A percentile compares a stretch with the other conserved stretches of the same genome.
These are phyloP conservation scores for Cheilosia grossa DNA, from an alignment of 2,888 invertebrate species.

Conservation along the genomic window DNA sequence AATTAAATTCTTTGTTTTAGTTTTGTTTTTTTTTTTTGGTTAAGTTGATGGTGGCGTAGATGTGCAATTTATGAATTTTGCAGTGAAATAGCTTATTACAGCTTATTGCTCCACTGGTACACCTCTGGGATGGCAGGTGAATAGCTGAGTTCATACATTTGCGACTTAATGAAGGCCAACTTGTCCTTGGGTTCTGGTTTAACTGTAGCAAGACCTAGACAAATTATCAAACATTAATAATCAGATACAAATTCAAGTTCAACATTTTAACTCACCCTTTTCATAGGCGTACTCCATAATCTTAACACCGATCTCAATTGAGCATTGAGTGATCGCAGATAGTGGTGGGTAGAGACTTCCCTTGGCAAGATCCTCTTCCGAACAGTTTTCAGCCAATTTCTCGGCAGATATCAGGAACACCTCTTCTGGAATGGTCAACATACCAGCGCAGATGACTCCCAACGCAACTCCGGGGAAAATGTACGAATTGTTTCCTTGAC, in stretches of 20 bases:
- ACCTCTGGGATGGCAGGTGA: slow-evolving; percentile 87
- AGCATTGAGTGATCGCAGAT: slow-evolving; percentile 91
- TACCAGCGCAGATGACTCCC: slow-evolving; percentile 94
- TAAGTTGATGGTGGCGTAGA: slow-evolving; percentile 50
- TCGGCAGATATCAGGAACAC: slow-evolving; percentile 96
- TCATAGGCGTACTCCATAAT: slow-evolving; percentile 93
- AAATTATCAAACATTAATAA: slow-evolving; percentile 59
- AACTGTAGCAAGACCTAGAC: slow-evolving; percentile 90
- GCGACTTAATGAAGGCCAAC: slow-evolving; percentile 89
- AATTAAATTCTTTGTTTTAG: slow-evolving; percentile 13
- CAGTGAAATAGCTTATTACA: slow-evolving; percentile 78
- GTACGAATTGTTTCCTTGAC: slow-evolving; percentile 99
- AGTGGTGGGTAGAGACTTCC: slow-evolving; percentile 97
- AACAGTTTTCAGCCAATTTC: slow-evolving; percentile 92
- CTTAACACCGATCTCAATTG: slow-evolving; percentile 92
- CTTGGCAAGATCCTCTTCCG: slow-evolving; percentile 89
- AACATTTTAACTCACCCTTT: slow-evolving; percentile 84
- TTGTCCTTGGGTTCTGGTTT: slow-evolving; percentile 90
- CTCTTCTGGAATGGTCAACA: slow-evolving; percentile 95
- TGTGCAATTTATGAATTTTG: slow-evolving; percentile 38
- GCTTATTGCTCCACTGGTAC: slow-evolving; percentile 84
- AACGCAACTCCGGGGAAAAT: slow-evolving; percentile 98
- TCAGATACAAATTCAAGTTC: slow-evolving; percentile 16
- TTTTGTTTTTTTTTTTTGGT: slow-evolving; percentile 42
- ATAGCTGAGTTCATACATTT: slow-evolving; percentile 91